Evolutionary conservation across 2,113 vertebrate species (phyloP), one percentile per base, ranked within the genome.

Genomic region (Bujurquina vittata): DNA sequence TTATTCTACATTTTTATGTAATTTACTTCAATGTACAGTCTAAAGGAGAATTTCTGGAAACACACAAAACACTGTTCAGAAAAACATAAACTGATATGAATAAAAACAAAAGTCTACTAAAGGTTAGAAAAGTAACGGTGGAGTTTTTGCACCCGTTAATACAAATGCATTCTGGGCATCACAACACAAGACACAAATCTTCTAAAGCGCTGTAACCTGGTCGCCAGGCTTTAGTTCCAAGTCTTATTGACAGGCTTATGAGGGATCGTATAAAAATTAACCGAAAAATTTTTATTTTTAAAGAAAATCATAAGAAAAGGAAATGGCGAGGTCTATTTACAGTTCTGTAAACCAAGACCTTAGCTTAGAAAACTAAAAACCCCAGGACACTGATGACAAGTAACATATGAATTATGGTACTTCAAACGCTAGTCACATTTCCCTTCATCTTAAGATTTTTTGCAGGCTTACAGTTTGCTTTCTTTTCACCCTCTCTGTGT

Each of bases 1-100:
- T 96, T 96, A 95, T 95, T 96, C 83, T 92, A 95, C 91, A 94
- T 94, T 90, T 87, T 78, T 88, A 86, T 91, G 87, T 84, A 63
- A 92, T 93, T 89, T 89, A 83, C 61, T 23, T 82, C 79, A 90
- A 83, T 91, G 77, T 92, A 93, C 89, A 95, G 46, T 83, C 75
- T 90, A 77, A 87, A 89, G 80, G 80, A 81, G 84, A 22, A 83
- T 63, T 89, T 91, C 59, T 87, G 80, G 80, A 89, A 89, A 92
- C 83, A 89, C 94, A 89, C 84, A 89, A 91, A 94, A 89, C 76
- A 83, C 67, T 80, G 67, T 85, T 78, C 49, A 46, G 46, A 85
- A 76, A 37, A 92, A 91, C 85, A 85, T 75, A 62, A 87, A 83
- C 12, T 59, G 63, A 84, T 87, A 91, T 91, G 81, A 84, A 88